Base-by-base conservation (phyloP, 2,888 invertebrate species). In the Pharmacophagus antenor region DNA sequence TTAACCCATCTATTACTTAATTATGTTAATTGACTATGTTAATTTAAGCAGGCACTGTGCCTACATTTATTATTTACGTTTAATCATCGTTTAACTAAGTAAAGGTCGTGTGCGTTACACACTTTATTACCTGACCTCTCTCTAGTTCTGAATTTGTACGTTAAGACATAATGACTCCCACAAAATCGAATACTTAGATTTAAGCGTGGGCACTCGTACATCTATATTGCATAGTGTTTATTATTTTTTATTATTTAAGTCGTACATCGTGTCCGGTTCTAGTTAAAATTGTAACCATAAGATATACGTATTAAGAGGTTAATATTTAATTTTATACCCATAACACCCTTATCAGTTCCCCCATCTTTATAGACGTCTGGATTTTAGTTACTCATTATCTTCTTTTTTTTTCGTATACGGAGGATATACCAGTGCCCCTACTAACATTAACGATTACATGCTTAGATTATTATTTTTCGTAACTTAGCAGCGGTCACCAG, bases 101-200 rank as follows among this genome's bases (percentile, higher is more conserved):
- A 31, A 31, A 31, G 31, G 31, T 31, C 12, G 15, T 12, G 31
- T 15, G 31, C 8, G 31, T 12, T 10, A 21, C 64, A 64, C 64
- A 61, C 55, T 48, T 3, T 10, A 31, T 12, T 62, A 56, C 54
- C 50, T 61, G 63, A 60, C 67, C 65, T 71, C 67, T 69, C 53
- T 66, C 62, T 58, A 58, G 58, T 58, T 58, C 27, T 18, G 58
- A 58, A 58, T 58, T 58, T 58, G n/a, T 58, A 54, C 8, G 5
- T 58, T 54, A 53, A 54, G 48, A 5, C 10, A n/a, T 25, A 21
- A 10, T 23, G 15, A 18, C 44, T n/a, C 10, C 23, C 23, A 47
- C 31, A 25, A 12, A 17, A 31, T 46, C 22, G 12, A 46, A 51
- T 51, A 31, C 23, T 37, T 50, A 27, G 2, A 50, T 25, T n/a